Percentiles rank a stretch among this genome's conserved stretches.
phyloP scores from a whole-genome alignment of 2,113 vertebrate genomes.

The Odocoileus hemionus region DNA sequence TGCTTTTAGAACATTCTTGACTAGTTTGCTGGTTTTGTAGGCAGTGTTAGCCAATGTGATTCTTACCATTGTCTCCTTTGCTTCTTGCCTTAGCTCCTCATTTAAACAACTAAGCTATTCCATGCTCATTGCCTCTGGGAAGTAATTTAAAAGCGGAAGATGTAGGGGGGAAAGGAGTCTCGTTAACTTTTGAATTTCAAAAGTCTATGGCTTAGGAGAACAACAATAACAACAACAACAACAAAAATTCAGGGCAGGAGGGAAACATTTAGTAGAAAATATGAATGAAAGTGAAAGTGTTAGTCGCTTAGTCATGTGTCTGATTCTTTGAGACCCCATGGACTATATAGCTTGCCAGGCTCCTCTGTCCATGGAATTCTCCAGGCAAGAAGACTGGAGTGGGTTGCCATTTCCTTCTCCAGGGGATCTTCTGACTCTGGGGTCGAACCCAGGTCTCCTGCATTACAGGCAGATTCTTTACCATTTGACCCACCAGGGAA shows the following conservation, averaged over 20 bases:
- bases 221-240: not conserved
- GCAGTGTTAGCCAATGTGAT: not conserved
- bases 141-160: constrained; percentile 28
- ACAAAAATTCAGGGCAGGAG: not conserved
- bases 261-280: not conserved
- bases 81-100: not conserved
- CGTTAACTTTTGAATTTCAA: not conserved
- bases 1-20: not conserved
- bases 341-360: not conserved
- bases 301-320: not conserved
- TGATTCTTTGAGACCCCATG: not conserved
- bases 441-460: not conserved
- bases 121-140: not conserved
- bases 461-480: not conserved
- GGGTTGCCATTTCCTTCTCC: not conserved
- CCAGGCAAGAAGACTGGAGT: not conserved
- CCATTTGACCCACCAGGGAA: not conserved
- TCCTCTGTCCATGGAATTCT: not conserved
- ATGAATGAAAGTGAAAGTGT: not conserved
- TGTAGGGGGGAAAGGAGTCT: not conserved
- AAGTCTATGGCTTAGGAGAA: not conserved
- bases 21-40: not conserved
- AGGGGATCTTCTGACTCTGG: not conserved
- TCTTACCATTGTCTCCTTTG: not conserved
- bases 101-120: not conserved